Conservation (phyloP, 2,797 vertebrate genomes). For the Lycodopsis pacificus region DNA sequence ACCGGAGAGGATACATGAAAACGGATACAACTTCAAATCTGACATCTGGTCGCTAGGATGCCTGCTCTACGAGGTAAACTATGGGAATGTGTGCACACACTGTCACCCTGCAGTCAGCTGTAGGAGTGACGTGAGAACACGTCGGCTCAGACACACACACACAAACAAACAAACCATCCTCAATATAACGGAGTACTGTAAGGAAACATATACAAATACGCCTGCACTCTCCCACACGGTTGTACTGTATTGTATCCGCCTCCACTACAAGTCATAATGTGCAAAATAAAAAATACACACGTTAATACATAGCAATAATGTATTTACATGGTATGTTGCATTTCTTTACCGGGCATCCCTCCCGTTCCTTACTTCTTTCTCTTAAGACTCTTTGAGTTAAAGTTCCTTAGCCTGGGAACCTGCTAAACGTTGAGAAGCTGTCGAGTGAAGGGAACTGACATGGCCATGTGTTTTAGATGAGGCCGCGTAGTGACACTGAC, state of each 20-base stretch:
- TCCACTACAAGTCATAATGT: background rate
- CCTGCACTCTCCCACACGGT: background rate
- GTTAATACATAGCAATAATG: background rate
- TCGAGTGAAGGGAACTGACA: slow-evolving; percentile 77
- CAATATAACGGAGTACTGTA: slow-evolving; percentile 14
- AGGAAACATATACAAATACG: slow-evolving; percentile 12
- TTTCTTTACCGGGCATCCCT: background rate
- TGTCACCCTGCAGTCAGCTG: slow-evolving; percentile 69
- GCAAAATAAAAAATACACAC: background rate
- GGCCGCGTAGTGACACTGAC: slow-evolving; percentile 75
- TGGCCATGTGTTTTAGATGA: slow-evolving; percentile 85
- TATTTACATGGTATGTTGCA: background rate
- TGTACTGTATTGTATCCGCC: background rate
- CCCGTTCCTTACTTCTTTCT: background rate
- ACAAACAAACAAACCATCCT: slow-evolving; percentile 53
- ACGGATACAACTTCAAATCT: slow-evolving; percentile 91
- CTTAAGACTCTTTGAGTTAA: slow-evolving; percentile 55
- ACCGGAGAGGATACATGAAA: slow-evolving; percentile 90
- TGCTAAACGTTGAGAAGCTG: slow-evolving; percentile 72
- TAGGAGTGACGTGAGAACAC: slow-evolving; percentile 62
- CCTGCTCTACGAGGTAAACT: slow-evolving; percentile 97
- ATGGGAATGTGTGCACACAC: slow-evolving; percentile 64
- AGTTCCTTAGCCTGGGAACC: slow-evolving; percentile 56
- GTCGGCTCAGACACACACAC: slow-evolving; percentile 41
- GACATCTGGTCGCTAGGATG: slow-evolving; percentile 96